Base-by-base conservation (phyloP, 2,888 invertebrate species). In the Melangyna quadrimaculata region DNA sequence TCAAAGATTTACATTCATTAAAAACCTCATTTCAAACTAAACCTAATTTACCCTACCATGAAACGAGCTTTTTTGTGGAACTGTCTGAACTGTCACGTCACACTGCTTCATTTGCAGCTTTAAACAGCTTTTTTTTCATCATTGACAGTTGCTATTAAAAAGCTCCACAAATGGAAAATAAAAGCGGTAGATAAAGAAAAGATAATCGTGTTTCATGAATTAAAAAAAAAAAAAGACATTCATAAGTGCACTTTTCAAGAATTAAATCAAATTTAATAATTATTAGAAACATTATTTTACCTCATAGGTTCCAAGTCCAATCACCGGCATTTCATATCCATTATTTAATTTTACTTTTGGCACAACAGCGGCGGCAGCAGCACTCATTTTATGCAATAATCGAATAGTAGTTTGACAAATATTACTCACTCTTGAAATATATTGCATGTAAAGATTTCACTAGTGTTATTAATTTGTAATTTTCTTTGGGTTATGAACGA, bases 271-370 rank as follows among this genome's bases (percentile, higher is more conserved):
- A 17, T 19, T 1, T 12, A 29, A 9, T 17, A n/a, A 10, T 17
- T 17, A 53, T 10, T 29, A 19, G 9, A 17, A 61, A 22, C 14
- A 45, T 29, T 29, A 43, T 91, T 91, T 90, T 92, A 95, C 95
- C 93, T 95, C 94, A 94, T 95, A 96, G 1, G 96, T 96, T 12
- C 96, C 96, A 9, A 96, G 92, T 3, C 95, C 95, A 5, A 96
- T 90, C 2, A 93, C 92, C 0, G 95, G 96, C 86, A 94, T 93
- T 79, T 94, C 92, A 17, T 89, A 77, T 0, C 94, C 95, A 88
- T 94, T 94, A 87, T 92, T 93, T 19, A 95, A 93, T 79, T 93
- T 93, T 0, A 95, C 90, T 78, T 88, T 91, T 0, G 94, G 93
- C 32, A 93, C 90, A 90, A 90, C 29, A 4, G 65, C 59, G 3